Evolutionary conservation across 2,888 invertebrate species (phyloP).

Genomic region (Eugnorisma glareosa): DNA sequence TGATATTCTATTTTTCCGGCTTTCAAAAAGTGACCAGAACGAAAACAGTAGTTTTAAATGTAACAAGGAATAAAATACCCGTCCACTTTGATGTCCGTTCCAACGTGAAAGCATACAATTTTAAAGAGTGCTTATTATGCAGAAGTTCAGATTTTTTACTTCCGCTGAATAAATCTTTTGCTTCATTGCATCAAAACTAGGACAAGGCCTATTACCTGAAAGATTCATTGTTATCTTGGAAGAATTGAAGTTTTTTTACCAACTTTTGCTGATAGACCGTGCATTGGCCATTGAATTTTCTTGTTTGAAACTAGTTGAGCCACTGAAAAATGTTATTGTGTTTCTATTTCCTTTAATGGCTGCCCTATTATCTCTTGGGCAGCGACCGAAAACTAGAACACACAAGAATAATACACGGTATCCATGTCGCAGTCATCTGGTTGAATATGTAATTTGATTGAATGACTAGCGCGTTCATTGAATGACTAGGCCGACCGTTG

Average conservation of each 20-base stretch:
- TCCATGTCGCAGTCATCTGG: too few species aligned
- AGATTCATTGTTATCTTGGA: constrained; percentile 34
- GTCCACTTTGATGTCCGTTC: constrained; percentile 6
- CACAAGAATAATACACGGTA: constrained; percentile 1
- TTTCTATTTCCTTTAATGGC: neutral
- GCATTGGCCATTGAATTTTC: neutral
- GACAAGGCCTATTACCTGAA: constrained; percentile 39
- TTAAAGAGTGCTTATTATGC: constrained; percentile 46
- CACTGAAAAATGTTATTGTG: neutral
- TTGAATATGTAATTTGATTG: too few species aligned
- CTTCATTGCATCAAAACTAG: constrained; percentile 51
- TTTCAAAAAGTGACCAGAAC: neutral
- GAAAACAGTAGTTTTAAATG: constrained; percentile 8
- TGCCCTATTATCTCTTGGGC: neutral
- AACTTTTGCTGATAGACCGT: neutral
- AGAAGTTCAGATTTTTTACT: constrained; percentile 35
- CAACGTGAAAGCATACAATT: constrained; percentile 6
- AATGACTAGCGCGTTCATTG: too few species aligned
- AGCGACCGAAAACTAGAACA: neutral
- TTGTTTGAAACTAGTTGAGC: neutral
- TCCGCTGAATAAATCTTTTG: constrained; percentile 57
- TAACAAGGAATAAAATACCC: constrained; percentile 19
- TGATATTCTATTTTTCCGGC: constrained; percentile 6
- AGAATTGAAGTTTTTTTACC: constrained; percentile 4
- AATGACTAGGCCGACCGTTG: too few species aligned